phyloP scores from a whole-genome alignment of 2,888 invertebrate genomes.

The Cacoxenus indagator region DNA sequence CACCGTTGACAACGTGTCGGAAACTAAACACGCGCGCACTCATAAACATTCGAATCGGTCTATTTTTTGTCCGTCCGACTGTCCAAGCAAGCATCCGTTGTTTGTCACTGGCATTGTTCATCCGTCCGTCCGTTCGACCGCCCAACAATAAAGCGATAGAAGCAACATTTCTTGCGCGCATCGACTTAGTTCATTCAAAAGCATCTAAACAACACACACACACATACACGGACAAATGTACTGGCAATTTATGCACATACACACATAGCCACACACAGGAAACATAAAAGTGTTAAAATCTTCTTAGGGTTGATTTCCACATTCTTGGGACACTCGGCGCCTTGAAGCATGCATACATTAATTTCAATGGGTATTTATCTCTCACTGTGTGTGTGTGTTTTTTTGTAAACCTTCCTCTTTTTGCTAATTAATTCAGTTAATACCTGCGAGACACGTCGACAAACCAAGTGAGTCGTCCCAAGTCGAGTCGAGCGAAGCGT shows the following conservation, averaged over 20 bases:
- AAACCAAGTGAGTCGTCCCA: neutral
- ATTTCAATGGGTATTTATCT: conserved; percentile 8
- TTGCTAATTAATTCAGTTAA: conserved; percentile 59
- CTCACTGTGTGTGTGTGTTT: conserved; percentile 29
- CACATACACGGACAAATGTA: conserved; percentile 28
- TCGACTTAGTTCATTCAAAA: too few species aligned
- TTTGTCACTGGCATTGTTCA: too few species aligned
- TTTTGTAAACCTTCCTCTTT: neutral
- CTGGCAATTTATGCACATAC: conserved; percentile 41
- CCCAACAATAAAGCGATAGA: too few species aligned
- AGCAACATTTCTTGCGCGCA: too few species aligned
- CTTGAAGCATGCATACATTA: neutral
- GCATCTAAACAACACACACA: too few species aligned
- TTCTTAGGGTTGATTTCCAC: conserved; percentile 58
- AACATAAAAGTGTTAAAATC: conserved; percentile 57
- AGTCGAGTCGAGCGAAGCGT: neutral
- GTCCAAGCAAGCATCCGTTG: neutral
- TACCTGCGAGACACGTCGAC: conserved; percentile 45
- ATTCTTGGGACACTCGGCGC: conserved; percentile 35
- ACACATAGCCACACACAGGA: neutral
- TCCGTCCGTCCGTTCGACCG: too few species aligned
- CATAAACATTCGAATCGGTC: neutral
- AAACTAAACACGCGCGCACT: conserved; percentile 38
- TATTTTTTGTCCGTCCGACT: neutral
- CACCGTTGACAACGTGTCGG: conserved; percentile 12